Base-by-base conservation (phyloP, 2,797 vertebrate species). In the Myioborus miniatus region DNA sequence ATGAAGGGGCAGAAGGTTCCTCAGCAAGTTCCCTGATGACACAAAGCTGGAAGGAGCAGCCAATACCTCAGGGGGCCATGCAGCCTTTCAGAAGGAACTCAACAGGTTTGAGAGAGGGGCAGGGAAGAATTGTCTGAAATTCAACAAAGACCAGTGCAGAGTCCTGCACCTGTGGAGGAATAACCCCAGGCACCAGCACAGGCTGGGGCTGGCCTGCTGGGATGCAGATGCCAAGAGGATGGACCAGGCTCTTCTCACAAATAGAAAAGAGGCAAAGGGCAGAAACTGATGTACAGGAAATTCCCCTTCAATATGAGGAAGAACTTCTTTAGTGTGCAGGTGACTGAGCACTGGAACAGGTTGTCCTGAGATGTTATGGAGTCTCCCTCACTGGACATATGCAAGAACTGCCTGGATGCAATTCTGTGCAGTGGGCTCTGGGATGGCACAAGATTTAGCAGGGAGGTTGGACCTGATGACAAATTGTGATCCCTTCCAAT, bases 181-280 rank as follows among this genome's bases (percentile, higher is more conserved):
- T 8, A 55, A 41, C 29, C n/a, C 20, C 0, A 0, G 19, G 29
- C 29, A 60, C 23, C 24, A 15, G 55, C 9, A 47, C 41, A 62
- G 34, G 21, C 47, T 69, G 41, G 21, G 24, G 9, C 22, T 41
- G 26, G 10, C 3, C 56, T 78, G 56, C 36, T 41, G 32, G 56
- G 18, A 15, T 9, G 21, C 34, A 55, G 15, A 15, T 55, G 49
- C 36, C 36, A 49, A 43, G 26, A 41, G 22, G 26, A 27, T 43
- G 50, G 27, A 63, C 36, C 32, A 64, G 58, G 50, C 12, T n/a
- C 32, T 63, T 87, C 43, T 79, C 23, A 63, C 50, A 10, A 70
- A 23, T 4, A 78, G 30, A 23, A 56, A 56, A 63, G 27, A 56
- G 43, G 32, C 58, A 71, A 43, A 2, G 5, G 58, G 43, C 27